A percentile compares a stretch with the other conserved stretches of the same genome.
phyloP scores from a whole-genome alignment of 1,140 invertebrate genomes.

The Gryllus bimaculatus region DNA sequence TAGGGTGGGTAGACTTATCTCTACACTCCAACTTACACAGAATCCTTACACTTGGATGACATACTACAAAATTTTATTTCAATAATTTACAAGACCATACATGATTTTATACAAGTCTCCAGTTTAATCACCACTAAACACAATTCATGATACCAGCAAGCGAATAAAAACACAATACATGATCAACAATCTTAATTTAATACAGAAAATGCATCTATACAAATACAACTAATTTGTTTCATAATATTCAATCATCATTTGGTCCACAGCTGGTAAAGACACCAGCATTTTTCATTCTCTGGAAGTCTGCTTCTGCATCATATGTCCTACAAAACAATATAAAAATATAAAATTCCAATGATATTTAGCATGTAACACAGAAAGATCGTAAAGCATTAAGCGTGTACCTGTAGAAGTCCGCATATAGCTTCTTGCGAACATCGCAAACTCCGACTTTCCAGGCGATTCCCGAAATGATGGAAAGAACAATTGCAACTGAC shows the following conservation, averaged over 20 bases:
- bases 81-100: too few relatives aligned
- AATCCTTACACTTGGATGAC: too few relatives aligned
- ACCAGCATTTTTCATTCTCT: constrained; percentile 39
- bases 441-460: constrained; percentile 42
- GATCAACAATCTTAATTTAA: not conserved
- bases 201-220: not conserved
- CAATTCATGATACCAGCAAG: too few relatives aligned
- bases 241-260: not conserved
- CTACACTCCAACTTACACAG: too few relatives aligned
- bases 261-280: constrained; percentile 29
- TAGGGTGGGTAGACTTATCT: too few relatives aligned
- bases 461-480: constrained; percentile 33
- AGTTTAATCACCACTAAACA: too few relatives aligned
- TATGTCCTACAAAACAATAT: constrained; percentile 36
- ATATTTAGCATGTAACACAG: not conserved
- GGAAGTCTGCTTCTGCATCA: constrained; percentile 34
- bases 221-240: not conserved
- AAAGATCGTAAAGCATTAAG: not conserved
- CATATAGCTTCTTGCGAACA: constrained; percentile 47
- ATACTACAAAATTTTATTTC: too few relatives aligned
- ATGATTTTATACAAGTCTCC: too few relatives aligned
- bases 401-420: constrained; percentile 55
- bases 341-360: constrained; percentile 9
- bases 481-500: constrained; percentile 34
- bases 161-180: not conserved